Base-by-base conservation (phyloP, 23 tunicate species). In the Halocynthia roretzi region DNA sequence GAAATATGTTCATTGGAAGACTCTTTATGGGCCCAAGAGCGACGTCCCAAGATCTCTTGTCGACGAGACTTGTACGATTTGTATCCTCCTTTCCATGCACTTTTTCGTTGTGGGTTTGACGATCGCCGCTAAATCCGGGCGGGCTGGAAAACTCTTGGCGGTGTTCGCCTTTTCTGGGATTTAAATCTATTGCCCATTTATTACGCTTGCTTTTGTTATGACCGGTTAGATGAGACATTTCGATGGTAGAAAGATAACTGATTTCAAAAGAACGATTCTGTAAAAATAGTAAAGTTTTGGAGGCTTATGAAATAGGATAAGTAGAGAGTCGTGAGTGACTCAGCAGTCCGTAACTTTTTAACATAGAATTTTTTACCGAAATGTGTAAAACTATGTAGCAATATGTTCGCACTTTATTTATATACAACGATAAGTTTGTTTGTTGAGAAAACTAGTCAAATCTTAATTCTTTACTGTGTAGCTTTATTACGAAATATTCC, bases 1-100 rank as follows among this genome's bases (percentile, higher is more conserved):
- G 86, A 53, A 96, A 96, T 7, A 89, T 73, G 61, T 90, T 96
- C 99, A 96, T 96, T 54, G 99, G 99, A 60, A 96, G 62, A 19
- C 86, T 76, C 73, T 96, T 96, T 49, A 96, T 77, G 48, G 95
- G 95, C 40, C 77, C 95, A 53, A 96, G 78, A 11, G 99, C 99
- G 67, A 93, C 82, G 49, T 96, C 99, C 99, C 99, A 96, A 7
- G 85, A 72, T 69, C 89, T 75, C 62, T 96, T 96, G 51, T 89
- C 85, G 20, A 96, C 78, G 54, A 96, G 74, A 62, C 77, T 73
- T 8, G 60, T 50, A 61, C 82, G 83, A 6, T 76, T 70, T 2
- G 79, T 87, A 51, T 67, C 62, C 72, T 15, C 62, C 8, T 40
- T 68, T 69, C 48, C 64, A 50, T 31, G 80, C 76, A 53, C 63